A percentile compares a stretch with the other conserved stretches of the same genome.
phyloP scores from a whole-genome alignment of 2,888 invertebrate genomes.

The Carabus problematicus region DNA sequence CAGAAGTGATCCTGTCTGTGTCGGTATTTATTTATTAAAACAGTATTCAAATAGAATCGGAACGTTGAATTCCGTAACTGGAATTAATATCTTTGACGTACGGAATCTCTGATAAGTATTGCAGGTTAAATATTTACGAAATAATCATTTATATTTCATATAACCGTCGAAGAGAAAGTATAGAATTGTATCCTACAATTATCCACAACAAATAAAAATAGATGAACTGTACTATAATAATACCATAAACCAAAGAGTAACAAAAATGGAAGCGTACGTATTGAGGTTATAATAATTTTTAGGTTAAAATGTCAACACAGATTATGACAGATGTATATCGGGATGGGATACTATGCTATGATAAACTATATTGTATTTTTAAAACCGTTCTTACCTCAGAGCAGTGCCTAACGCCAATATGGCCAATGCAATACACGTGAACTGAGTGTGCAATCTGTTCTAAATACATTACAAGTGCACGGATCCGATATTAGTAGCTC shows the following conservation, averaged over 20 bases:
- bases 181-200: too few species aligned
- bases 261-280: background rate
- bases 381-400: slow-evolving; percentile 56
- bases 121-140: too few species aligned
- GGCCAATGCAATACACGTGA: slow-evolving; percentile 53
- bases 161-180: too few species aligned
- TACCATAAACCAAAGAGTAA: slow-evolving; percentile 5
- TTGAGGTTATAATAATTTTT: too few species aligned
- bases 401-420: slow-evolving; percentile 57
- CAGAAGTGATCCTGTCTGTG: too few species aligned
- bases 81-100: background rate
- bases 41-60: background rate
- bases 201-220: too few species aligned
- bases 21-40: background rate
- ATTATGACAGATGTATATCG: background rate
- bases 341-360: background rate
- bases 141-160: too few species aligned
- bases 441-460: slow-evolving; percentile 37
- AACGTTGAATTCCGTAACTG: background rate
- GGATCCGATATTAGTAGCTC: background rate
- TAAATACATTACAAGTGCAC: background rate
- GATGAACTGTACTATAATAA: too few species aligned
- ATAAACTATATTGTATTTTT: background rate
- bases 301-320: background rate
- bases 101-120: background rate